phyloP scores from a whole-genome alignment of 2,113 vertebrate genomes.

The Condylura cristata region DNA sequence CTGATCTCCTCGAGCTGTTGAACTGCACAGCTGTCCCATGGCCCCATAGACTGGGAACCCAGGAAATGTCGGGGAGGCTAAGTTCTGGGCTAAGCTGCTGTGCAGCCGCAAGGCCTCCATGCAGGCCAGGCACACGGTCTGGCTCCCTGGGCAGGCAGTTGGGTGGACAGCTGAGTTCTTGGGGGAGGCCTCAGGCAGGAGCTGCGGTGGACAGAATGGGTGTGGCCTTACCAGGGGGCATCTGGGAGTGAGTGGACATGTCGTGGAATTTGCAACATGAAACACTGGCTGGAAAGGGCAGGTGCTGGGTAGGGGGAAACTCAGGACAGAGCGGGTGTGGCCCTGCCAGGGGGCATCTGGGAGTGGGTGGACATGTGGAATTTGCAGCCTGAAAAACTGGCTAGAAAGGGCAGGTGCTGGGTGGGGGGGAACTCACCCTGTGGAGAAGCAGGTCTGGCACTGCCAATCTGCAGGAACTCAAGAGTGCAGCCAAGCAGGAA shows the following conservation, averaged over 20 bases:
- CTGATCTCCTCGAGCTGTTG: background rate
- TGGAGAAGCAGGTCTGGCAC: background rate
- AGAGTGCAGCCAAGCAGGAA: no score
- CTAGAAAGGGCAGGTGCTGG: background rate
- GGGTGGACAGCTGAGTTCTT: background rate
- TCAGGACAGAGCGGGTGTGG: background rate
- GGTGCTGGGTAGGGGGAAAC: no score
- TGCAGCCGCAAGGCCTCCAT: background rate
- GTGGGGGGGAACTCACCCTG: background rate
- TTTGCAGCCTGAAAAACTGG: background rate
- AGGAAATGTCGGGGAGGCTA: background rate
- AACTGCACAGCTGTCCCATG: background rate
- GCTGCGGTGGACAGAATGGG: background rate
- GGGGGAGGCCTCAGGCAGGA: background rate
- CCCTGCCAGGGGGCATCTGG: background rate
- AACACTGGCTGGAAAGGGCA: no score
- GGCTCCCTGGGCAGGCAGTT: background rate
- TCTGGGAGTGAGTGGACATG: fast-evolving
- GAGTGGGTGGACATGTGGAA: background rate
- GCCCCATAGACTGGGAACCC: background rate
- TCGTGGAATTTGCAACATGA: background rate
- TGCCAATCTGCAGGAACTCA: no score
- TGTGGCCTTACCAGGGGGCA: background rate
- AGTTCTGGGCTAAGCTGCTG: background rate
- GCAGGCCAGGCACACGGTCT: background rate